Base-by-base conservation (phyloP, 2,888 invertebrate species). In the Diarsia rubi region DNA sequence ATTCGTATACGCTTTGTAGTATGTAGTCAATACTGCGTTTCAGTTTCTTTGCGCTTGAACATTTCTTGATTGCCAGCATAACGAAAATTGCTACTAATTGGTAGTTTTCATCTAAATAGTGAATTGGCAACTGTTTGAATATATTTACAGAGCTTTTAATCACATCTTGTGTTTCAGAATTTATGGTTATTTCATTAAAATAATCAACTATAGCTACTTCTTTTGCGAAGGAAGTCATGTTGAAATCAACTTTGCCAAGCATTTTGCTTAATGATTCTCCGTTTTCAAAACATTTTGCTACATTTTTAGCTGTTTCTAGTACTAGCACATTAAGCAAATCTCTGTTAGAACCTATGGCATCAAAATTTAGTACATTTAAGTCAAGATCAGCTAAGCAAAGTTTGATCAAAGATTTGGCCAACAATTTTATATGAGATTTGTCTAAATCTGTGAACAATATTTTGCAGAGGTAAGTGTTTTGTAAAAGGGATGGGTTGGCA, bases 101-200 rank as follows among this genome's bases (percentile, higher is more conserved):
- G 88, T 90, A 92, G 79, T 92, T 94, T 89, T 96, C 96, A 66
- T 94, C 94, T 65, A 96, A 89, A 89, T 94, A 93, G 74, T 93
- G 89, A 63, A 96, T 90, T 73, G 93, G 92, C 70, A 96, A 82
- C 42, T 90, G 84, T 78, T 93, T 94, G 31, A 95, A 80, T 11
- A 96, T 83, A 6, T 95, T 93, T 0, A 96, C 70, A 65, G 90
- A 91, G 59, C 88, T 91, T 69, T 88, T 84, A 12, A 95, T 76
- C 27, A 81, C 86, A 37, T 92, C 92, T 45, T 91, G 89, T 64
- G 88, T 79, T 59, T 90, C 86, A 52, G 87, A 80, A 83, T 85
- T 86, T 16, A 92, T 47, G 37, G 78, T 78, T 12, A 93, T 81
- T 65, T 86, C 81, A 69, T 88, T 84, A 57, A 95, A 93, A 86